Evolutionary conservation across 2,113 vertebrate species (phyloP), one percentile per base, ranked within the genome.

Genomic region (Grammomys surdaster): DNA sequence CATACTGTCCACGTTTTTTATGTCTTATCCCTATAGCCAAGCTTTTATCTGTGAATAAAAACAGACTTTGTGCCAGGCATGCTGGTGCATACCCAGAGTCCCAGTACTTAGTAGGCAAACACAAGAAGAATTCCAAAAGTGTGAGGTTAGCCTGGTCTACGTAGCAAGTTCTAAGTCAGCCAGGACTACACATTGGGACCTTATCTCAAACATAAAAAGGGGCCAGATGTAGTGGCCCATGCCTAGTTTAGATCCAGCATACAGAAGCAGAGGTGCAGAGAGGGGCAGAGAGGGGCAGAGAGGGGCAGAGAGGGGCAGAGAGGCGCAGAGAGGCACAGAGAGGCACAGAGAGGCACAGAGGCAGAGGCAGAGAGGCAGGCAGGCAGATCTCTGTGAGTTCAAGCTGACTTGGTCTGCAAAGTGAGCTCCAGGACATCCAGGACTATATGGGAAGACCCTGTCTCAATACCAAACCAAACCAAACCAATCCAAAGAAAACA

Each of bases 11-110:
- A 4, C 54, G 24, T 13, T 20, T 88, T 26, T 88, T 40, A 60
- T 26, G 22, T 60, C 4, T 91, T 72, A 36, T 51, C 43, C n/a
- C 69, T 36, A 24, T 85, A 43, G 92, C 43, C 82, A 48, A 10
- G 14, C 56, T 77, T 88, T 87, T 73, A 82, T 69, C 2, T 96
- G 84, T 94, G 85, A 89, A 67, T 13, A 43, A 94, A 60, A 76
- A 26, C 0, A 1, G 51, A 22, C 36, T 70, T n/a, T n/a, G 11
- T 11, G 24, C 0, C 13, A 70, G 65, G 31, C 85, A 36, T 69
- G 28, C 40, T 69, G 43, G 9, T 86, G 26, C 43, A 20, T 17
- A 65, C 2, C 9, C 5, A 20, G 28, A 33, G 31, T 86, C 60
- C 8, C 43, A 69, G 28, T 1, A 11, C 43, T 69, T 19, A 36